Evolutionary conservation across 2,113 vertebrate species (phyloP).

Genomic region (Struthidea cinerea): DNA sequence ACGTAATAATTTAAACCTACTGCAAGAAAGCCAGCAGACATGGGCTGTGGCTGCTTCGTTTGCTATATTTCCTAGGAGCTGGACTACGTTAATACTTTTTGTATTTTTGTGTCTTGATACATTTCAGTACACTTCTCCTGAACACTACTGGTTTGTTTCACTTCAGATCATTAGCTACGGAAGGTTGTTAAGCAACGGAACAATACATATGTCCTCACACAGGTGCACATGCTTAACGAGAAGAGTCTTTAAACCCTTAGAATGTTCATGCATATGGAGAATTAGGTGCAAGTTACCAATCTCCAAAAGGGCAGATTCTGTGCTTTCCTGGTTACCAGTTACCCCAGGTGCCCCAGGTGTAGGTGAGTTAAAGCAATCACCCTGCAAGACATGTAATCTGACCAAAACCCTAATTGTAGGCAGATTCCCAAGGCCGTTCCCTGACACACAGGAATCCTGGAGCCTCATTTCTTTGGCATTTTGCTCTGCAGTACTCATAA

Average conservation of each 20-base stretch:
- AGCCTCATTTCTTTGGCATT: background rate
- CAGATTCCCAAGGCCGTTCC: background rate
- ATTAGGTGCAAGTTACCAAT: background rate
- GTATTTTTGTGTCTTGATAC: background rate
- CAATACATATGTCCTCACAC: background rate
- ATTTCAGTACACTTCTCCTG: background rate
- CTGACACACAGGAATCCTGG: background rate
- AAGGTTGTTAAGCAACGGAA: slow-evolving; percentile 14
- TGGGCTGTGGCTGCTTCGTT: background rate
- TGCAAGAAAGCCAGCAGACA: background rate
- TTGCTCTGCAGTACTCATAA: background rate
- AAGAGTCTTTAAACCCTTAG: background rate
- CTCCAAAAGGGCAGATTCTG: background rate
- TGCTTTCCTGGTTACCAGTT: background rate
- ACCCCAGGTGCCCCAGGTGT: background rate
- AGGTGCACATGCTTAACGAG: background rate
- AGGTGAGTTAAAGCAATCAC: background rate
- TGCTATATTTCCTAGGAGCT: background rate
- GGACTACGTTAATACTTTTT: background rate
- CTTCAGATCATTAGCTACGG: background rate
- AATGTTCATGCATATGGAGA: background rate
- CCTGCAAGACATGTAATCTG: background rate
- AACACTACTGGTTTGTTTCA: background rate
- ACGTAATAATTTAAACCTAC: background rate
- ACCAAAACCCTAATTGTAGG: background rate